Conservation (phyloP, 1,140 invertebrate genomes). For the Drosophila bipectinata region DNA sequence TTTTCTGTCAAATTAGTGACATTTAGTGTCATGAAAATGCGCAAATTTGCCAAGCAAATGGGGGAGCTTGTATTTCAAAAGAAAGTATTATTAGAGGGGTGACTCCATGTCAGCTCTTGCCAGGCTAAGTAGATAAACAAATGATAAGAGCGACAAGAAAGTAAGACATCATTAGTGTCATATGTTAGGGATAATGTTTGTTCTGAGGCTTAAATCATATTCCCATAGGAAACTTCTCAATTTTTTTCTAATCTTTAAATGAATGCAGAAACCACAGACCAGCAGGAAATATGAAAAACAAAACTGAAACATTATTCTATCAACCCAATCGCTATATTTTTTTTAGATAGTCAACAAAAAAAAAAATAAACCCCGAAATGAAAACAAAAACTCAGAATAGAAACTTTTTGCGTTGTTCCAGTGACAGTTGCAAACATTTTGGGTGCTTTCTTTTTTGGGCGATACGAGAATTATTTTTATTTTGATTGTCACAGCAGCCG, state of each 20-base stretch:
- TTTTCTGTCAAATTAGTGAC: conserved; percentile 77
- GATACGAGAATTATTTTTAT: conserved; percentile 66
- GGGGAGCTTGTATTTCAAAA: conserved; percentile 21
- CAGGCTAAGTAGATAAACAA: conserved; percentile 11
- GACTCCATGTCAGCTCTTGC: conserved; percentile 6
- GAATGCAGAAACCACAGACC: conserved; percentile 34
- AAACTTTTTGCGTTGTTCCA: conserved; percentile 45
- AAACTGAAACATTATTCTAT: conserved; percentile 24
- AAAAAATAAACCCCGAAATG: conserved; percentile 44
- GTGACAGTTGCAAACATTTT: conserved; percentile 75
- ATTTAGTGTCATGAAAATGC: conserved; percentile 70
- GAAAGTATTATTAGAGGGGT: conserved; percentile 24
- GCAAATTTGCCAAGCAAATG: conserved; percentile 33
- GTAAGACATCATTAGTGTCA: conserved; percentile 4
- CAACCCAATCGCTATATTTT: conserved; percentile 31
- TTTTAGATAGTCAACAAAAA: conserved; percentile 1
- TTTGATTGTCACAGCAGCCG: conserved; percentile 63
- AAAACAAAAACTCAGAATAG: conserved; percentile 25
- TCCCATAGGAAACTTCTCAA: neutral
- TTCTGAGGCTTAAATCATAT: neutral
- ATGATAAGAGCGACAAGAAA: neutral
- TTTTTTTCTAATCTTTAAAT: conserved; percentile 40
- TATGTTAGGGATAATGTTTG: neutral
- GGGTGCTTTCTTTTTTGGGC: conserved; percentile 45
- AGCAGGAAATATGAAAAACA: conserved; percentile 9